These are phyloP conservation scores for Pungitius pungitius DNA, from an alignment of 2,113 vertebrate genomes.

Conservation along the genomic window DNA sequence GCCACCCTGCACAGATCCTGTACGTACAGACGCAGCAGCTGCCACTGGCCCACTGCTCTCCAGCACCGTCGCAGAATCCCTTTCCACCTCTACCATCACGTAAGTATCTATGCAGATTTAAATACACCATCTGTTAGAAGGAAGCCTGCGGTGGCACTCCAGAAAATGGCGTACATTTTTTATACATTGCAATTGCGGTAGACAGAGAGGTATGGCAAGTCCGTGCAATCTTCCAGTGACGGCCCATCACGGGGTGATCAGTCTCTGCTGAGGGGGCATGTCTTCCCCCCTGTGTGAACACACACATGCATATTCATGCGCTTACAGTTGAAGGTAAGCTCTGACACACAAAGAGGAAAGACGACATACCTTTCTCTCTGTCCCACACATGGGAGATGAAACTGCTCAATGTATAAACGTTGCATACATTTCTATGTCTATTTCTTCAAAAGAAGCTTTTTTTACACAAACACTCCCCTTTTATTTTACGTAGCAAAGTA, in stretches of 20 bases:
- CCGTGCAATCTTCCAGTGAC: conserved; percentile 64
- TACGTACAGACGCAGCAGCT: background rate
- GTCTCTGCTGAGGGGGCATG: conserved; percentile 55
- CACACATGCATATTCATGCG: conserved; percentile 56
- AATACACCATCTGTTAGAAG: conserved; percentile 60
- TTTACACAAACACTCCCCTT: too few species aligned
- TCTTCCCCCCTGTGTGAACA: conserved; percentile 29
- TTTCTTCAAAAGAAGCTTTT: too few species aligned
- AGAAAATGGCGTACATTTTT: conserved; percentile 72
- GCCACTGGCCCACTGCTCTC: conserved; percentile 37
- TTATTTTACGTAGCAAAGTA: conserved; percentile 9
- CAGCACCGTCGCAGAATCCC: conserved; percentile 32
- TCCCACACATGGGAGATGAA: conserved; percentile 26
- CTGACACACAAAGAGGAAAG: conserved; percentile 34
- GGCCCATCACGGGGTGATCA: conserved; percentile 66
- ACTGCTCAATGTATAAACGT: conserved; percentile 43
- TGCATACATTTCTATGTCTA: too few species aligned
- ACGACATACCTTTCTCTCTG: conserved; percentile 7
- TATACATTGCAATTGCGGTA: conserved; percentile 69
- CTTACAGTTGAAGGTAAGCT: conserved; percentile 10
- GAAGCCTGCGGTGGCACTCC: conserved; percentile 60
- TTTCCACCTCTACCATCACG: conserved; percentile 40
- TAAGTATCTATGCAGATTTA: conserved; percentile 49
- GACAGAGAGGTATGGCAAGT: conserved; percentile 64
- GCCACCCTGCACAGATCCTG: conserved; percentile 43